Conservation (phyloP, 2,797 vertebrate species). For the Tokudaia tokunoshimensis region DNA sequence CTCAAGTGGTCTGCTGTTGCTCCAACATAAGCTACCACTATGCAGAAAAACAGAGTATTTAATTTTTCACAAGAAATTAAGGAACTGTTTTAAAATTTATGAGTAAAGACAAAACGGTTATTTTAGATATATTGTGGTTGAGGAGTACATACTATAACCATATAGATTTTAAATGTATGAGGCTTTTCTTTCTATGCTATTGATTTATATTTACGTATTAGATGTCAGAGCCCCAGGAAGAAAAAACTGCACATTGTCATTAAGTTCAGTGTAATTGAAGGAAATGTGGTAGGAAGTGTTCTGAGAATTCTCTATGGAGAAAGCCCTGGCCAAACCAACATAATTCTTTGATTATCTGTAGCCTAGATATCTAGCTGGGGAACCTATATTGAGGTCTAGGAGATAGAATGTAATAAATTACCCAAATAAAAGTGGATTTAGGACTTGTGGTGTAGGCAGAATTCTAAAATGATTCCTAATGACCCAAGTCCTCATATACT, state of each 20-base stretch:
- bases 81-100: constrained; percentile 12
- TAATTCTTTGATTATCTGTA: constrained; percentile 3
- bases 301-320: background rate
- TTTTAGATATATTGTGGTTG: background rate
- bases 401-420: constrained; percentile 5
- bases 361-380: background rate
- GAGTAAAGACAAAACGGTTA: background rate
- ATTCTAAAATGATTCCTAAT: background rate
- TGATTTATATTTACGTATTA: background rate
- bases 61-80: constrained; percentile 54
- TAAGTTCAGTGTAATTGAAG: background rate
- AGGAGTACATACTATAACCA: background rate
- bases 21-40: background rate
- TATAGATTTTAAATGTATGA: background rate
- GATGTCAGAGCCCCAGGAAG: background rate
- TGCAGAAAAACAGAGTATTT: background rate
- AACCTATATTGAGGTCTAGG: background rate
- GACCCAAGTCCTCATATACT: background rate
- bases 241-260: constrained; percentile 20
- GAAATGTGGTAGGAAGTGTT: background rate
- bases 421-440: constrained; percentile 13
- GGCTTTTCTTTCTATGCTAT: background rate
- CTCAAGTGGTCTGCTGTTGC: constrained; percentile 10
- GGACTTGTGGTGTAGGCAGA: background rate
- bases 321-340: background rate